Conservation (phyloP, 1,140 invertebrate species). For the Homalodisca vitripennis region DNA sequence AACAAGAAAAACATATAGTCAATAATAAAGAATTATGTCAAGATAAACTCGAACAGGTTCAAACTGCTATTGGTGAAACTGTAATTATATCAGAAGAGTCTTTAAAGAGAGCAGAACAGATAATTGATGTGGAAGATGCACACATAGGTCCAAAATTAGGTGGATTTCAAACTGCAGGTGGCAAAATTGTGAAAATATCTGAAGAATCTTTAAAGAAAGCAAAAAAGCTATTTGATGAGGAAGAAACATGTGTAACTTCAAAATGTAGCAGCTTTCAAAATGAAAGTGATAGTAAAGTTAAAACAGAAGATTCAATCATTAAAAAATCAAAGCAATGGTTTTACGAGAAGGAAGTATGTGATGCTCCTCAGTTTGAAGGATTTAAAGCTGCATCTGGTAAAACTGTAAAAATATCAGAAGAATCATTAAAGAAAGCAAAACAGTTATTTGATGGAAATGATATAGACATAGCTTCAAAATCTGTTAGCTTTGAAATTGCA, state of each 20-base stretch:
- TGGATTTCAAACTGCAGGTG: conserved; percentile 48
- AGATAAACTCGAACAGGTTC: conserved; percentile 42
- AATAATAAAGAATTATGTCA: neutral
- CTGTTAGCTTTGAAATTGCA: conserved; percentile 48
- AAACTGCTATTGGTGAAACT: conserved; percentile 46
- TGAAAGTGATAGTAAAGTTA: conserved; percentile 37
- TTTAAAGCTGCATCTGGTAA: conserved; percentile 37
- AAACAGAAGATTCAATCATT: conserved; percentile 30
- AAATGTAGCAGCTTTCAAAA: conserved; percentile 43
- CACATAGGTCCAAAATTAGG: neutral
- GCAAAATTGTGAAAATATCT: conserved; percentile 42
- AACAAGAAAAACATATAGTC: conserved; percentile 37
- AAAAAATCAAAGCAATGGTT: neutral
- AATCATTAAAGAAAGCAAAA: conserved; percentile 32
- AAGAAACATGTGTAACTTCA: neutral
- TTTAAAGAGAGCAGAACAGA: neutral
- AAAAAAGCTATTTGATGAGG: conserved; percentile 26
- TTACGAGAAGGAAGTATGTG: no score
- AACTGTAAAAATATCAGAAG: conserved; percentile 25
- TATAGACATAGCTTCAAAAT: no score
- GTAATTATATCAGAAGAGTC: conserved; percentile 40
- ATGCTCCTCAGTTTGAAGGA: conserved; percentile 37
- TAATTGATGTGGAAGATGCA: neutral
- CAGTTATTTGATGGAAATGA: conserved; percentile 27
- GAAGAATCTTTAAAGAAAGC: conserved; percentile 38